phyloP scores from a whole-genome alignment of 1,140 invertebrate species.

The Oryzaephilus surinamensis region DNA sequence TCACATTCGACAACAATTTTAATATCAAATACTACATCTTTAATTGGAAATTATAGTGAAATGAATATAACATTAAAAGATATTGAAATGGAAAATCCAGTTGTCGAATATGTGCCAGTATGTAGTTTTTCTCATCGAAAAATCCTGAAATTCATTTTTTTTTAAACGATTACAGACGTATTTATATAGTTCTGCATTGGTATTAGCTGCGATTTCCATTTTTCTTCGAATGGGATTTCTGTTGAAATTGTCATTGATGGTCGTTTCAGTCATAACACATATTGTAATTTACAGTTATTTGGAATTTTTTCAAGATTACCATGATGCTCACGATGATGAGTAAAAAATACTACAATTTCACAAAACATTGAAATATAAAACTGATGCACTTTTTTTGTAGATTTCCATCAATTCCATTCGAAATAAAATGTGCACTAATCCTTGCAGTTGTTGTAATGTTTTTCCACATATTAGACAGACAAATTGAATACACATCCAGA shows the following conservation, averaged over 20 bases:
- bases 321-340: conserved; percentile 42
- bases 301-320: conserved; percentile 51
- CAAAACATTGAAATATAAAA: background rate
- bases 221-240: conserved; percentile 76
- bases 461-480: conserved; percentile 70
- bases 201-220: conserved; percentile 66
- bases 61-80: background rate
- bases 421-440: conserved; percentile 53
- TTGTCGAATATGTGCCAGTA: conserved; percentile 38
- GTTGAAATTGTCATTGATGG: conserved; percentile 69
- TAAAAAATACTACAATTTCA: conserved; percentile 37
- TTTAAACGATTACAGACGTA: conserved; percentile 59
- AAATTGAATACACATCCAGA: conserved; percentile 76
- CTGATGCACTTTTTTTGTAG: conserved; percentile 39
- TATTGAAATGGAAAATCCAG: conserved; percentile 7
- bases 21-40: background rate
- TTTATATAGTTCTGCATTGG: conserved; percentile 66
- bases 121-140: conserved; percentile 16
- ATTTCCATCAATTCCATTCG: conserved; percentile 52
- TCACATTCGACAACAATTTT: conserved; percentile 11
- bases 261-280: conserved; percentile 52
- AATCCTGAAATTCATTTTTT: conserved; percentile 14
- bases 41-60: background rate
- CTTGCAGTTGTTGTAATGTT: conserved; percentile 46
- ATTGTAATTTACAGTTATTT: conserved; percentile 50